Evolutionary conservation across 2,113 vertebrate genomes (phyloP).

Genomic region (Suncus etruscus): DNA sequence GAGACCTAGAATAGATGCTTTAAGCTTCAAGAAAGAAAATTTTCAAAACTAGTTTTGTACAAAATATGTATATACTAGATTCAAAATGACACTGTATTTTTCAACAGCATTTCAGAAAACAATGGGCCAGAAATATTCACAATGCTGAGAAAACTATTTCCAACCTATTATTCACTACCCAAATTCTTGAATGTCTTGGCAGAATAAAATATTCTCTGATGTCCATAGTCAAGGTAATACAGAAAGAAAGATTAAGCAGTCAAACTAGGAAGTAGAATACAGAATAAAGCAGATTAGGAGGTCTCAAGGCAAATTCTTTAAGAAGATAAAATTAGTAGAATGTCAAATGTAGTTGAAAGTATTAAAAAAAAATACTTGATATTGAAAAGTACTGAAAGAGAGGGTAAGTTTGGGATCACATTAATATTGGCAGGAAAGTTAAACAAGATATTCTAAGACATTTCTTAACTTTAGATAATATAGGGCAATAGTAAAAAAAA

Average conservation of each 20-base stretch:
- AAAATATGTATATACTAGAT: background rate
- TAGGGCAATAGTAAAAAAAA: background rate
- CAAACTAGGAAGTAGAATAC: background rate
- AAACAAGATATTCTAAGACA: background rate
- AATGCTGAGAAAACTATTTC: background rate
- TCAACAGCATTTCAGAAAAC: background rate
- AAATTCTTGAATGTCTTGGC: background rate
- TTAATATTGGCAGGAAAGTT: constrained; percentile 24
- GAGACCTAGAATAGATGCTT: background rate
- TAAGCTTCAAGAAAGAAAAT: constrained; percentile 4
- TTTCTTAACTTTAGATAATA: background rate
- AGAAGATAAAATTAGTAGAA: background rate
- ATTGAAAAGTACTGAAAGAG: no score
- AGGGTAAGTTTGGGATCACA: background rate
- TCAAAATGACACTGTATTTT: background rate
- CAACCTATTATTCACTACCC: background rate
- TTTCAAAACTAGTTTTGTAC: background rate
- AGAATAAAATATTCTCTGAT: background rate
- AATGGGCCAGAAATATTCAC: constrained; percentile 18
- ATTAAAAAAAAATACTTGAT: background rate
- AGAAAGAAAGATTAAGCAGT: background rate
- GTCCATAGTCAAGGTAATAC: background rate
- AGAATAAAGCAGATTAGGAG: background rate
- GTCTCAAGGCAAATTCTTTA: background rate
- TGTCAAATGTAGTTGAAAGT: background rate